A percentile compares a stretch with the other conserved stretches of the same genome.
These are phyloP conservation scores for Clivina fossor DNA, from an alignment of 2,888 invertebrate species.

Conservation along the genomic window DNA sequence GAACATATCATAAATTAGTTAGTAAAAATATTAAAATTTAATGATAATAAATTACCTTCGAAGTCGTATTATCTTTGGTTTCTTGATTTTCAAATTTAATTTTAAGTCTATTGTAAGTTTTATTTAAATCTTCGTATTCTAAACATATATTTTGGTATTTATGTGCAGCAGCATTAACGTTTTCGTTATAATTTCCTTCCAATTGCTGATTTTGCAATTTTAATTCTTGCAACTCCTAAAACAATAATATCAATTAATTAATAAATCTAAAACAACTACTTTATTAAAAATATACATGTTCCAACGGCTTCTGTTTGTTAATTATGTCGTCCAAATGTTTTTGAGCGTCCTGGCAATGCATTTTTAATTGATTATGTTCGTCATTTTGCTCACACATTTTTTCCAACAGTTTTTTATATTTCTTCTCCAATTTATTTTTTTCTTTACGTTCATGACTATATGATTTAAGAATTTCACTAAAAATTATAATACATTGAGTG, in stretches of 20 bases:
- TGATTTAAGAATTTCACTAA: too few species aligned
- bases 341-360: background rate
- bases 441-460: too few species aligned
- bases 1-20: background rate
- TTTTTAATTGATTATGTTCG: too few species aligned
- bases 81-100: constrained; percentile 7
- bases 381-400: background rate
- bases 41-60: constrained; percentile 1
- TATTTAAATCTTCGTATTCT: constrained; percentile 1
- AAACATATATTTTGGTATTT: constrained; percentile 4
- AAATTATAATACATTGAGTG: too few species aligned
- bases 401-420: constrained; percentile 6
- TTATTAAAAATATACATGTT: constrained; percentile 1
- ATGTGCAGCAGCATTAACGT: constrained; percentile 1
- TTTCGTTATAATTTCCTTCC: background rate
- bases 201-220: constrained; percentile 10
- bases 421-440: constrained; percentile 6
- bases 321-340: background rate
- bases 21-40: background rate
- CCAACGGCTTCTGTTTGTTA: background rate
- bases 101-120: constrained; percentile 8
- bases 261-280: background rate
- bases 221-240: constrained; percentile 6
- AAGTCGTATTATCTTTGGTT: background rate
- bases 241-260: background rate